Evolutionary conservation across 2,797 vertebrate species (phyloP).

Genomic region (Aldrovandia affinis): DNA sequence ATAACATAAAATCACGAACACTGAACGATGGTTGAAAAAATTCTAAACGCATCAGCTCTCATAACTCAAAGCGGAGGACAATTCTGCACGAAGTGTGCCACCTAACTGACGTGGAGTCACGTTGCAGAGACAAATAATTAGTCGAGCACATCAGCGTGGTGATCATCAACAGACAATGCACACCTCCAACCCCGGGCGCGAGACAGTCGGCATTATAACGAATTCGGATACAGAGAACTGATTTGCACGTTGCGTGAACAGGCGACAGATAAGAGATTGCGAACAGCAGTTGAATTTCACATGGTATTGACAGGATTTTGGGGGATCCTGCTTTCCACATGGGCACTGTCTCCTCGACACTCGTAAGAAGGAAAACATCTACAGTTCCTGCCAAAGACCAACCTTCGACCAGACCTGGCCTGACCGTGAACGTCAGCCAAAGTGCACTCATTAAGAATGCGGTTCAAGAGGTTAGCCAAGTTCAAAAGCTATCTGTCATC

Average conservation of each 20-base stretch:
- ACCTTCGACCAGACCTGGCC: constrained; percentile 2
- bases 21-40: not conserved
- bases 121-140: not conserved
- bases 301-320: constrained; percentile 14
- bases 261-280: not conserved
- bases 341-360: constrained; percentile 33
- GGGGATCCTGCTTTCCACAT: constrained; percentile 20
- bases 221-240: not conserved
- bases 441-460: constrained; percentile 40
- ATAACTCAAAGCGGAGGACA: not conserved
- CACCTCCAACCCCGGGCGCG: not conserved
- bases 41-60: not conserved
- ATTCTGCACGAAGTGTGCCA: not conserved
- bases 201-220: not conserved
- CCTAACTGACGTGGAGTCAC: not conserved
- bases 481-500: constrained; percentile 45
- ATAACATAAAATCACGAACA: not conserved
- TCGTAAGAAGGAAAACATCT: constrained; percentile 20
- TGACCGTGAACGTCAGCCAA: constrained; percentile 29
- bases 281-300: constrained; percentile 8
- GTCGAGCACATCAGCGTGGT: not conserved
- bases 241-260: not conserved
- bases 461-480: constrained; percentile 42
- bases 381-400: constrained; percentile 20
- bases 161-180: not conserved